These are phyloP conservation scores for Hippopotamyrus pictus DNA, from an alignment of 2,797 vertebrate species.

Conservation along the genomic window DNA sequence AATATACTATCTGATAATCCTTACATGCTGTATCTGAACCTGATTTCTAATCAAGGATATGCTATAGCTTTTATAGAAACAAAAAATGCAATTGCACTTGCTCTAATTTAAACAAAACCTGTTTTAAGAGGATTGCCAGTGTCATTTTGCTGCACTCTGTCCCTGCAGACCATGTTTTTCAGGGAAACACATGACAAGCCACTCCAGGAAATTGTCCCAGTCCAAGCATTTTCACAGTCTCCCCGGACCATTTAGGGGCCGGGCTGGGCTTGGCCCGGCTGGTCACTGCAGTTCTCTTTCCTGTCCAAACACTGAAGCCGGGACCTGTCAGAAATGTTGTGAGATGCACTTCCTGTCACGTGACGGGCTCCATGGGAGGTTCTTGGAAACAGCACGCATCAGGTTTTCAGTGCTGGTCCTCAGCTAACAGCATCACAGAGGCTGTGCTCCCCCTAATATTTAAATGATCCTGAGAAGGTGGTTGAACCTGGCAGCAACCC, in stretches of 20 bases:
- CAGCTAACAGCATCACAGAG: background rate
- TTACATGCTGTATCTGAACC: background rate
- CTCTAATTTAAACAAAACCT: background rate
- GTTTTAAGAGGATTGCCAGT: background rate
- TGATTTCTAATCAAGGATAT: background rate
- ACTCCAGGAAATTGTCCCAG: background rate
- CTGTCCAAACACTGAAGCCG: background rate
- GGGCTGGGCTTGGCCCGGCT: background rate
- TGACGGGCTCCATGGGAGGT: background rate
- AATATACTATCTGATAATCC: background rate
- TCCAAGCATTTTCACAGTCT: background rate
- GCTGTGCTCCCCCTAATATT: conserved; percentile 23
- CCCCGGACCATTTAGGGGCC: background rate
- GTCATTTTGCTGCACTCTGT: background rate
- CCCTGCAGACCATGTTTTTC: background rate
- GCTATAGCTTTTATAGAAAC: background rate
- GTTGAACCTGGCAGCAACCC: conserved; percentile 16
- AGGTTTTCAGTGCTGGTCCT: background rate
- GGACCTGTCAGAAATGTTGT: background rate
- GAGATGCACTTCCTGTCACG: background rate
- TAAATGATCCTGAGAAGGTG: conserved; percentile 52
- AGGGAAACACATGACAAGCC: background rate
- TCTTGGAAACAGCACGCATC: background rate
- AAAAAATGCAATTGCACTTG: background rate
- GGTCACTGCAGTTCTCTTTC: background rate